A percentile compares a stretch with the other conserved stretches of the same genome.
These are phyloP conservation scores for Vespertilio murinus DNA, from an alignment of 2,797 vertebrate genomes.

Conservation along the genomic window DNA sequence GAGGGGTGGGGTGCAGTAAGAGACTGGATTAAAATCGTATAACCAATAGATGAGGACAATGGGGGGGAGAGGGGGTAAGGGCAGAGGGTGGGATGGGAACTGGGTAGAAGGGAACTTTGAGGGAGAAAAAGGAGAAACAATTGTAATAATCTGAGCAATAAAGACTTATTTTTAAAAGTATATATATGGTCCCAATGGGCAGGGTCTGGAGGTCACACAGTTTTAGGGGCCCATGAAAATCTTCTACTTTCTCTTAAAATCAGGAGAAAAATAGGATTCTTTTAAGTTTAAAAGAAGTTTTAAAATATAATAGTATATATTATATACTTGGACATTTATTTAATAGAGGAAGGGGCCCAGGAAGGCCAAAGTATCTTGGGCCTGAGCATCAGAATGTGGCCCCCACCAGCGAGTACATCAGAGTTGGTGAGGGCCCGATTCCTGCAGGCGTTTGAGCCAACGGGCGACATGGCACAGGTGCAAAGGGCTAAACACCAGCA, in stretches of 20 bases:
- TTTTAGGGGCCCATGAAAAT: background rate
- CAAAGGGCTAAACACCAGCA: background rate
- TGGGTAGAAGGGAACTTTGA: too few species aligned
- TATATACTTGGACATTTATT: background rate
- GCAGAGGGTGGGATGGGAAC: too few species aligned
- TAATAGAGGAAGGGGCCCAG: background rate
- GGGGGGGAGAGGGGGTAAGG: too few species aligned
- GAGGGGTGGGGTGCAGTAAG: too few species aligned
- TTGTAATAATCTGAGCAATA: too few species aligned
- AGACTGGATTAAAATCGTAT: too few species aligned
- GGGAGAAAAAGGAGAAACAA: too few species aligned
- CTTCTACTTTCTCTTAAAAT: constrained; percentile 28
- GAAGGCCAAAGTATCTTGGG: background rate
- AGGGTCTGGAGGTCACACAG: background rate
- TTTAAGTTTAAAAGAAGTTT: background rate
- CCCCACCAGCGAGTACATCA: background rate
- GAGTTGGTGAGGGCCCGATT: background rate
- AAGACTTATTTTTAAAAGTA: too few species aligned
- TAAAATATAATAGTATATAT: background rate
- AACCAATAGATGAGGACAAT: too few species aligned
- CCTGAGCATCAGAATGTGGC: background rate
- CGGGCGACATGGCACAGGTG: background rate
- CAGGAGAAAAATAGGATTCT: background rate
- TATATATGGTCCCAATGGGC: background rate
- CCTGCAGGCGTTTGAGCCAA: background rate